Evolutionary conservation across 2,113 vertebrate species (phyloP), one percentile per base, ranked within the genome.

Genomic region (Peromyscus californicus): DNA sequence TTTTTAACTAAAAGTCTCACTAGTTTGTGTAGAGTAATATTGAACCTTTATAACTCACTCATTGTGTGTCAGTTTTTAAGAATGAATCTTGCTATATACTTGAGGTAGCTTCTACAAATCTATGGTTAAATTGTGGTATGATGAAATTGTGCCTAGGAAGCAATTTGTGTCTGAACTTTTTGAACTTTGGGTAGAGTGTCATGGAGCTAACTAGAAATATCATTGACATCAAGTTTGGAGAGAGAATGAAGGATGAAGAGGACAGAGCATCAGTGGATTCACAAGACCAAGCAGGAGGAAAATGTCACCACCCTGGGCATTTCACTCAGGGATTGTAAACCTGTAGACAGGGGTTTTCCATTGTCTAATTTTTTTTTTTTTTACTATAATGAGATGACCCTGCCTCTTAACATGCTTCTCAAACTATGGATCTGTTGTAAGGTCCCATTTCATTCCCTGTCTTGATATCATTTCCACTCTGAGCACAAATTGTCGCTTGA

Each of bases 31-130:
- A 78, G 4, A 33, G 17, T 5, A 19, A 84, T 39, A 72, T 7
- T 86, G 0, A 69, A 74, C 39, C 79, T 86, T 93, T 59, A 78
- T 72, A 83, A 80, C 75, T 74, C 26, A 82, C 19, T 87, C 63
- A 84, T 29, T 75, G 69, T 24, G 42, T 76, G 24, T 91, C 24
- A 59, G 22, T 87, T 89, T 94, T 36, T 19, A 89, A 93, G 67
- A 91, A 29, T 26, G 4, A 93, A 69, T 48, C 11, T 80, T 33
- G 57, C 48, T 82, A 24, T 67, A 67, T 78, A 54, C 91, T 89
- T 85, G 24, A n/a, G 42, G 9, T 89, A 45, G 57, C 63, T 91
- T 95, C 67, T 93, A 63, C 26, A 82, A 91, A 93, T 89, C n/a
- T 57, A 92, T 51, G 51, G 51, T 51, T 51, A 51, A 51, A 51